A percentile compares a stretch with the other conserved stretches of the same genome.
These are phyloP conservation scores for Yponomeuta sedellus DNA, from an alignment of 2,888 invertebrate genomes.

Conservation along the genomic window DNA sequence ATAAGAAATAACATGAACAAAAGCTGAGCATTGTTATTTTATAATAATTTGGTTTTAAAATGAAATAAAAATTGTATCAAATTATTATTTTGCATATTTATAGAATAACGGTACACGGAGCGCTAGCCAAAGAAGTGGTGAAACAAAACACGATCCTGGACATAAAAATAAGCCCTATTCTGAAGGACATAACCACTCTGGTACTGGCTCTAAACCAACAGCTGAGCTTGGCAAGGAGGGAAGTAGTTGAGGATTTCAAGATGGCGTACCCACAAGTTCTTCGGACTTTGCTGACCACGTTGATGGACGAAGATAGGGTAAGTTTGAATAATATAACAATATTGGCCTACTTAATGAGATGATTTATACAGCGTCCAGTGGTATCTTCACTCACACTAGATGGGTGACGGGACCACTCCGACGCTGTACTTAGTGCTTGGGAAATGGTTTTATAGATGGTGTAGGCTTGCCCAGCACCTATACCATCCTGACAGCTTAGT, in stretches of 20 bases:
- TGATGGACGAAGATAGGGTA: slow-evolving; percentile 59
- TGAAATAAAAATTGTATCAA: no score
- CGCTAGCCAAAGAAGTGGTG: slow-evolving; percentile 64
- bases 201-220: slow-evolving; percentile 50
- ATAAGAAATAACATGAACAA: no score
- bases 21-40: no score
- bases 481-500: no score
- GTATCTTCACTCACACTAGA: no score
- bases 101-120: slow-evolving; percentile 64
- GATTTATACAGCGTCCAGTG: no score
- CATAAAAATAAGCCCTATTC: slow-evolving; percentile 52
- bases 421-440: no score
- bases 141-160: slow-evolving; percentile 58
- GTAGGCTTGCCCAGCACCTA: no score
- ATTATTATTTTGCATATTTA: slow-evolving; percentile 20
- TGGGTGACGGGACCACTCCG: no score
- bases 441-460: no score
- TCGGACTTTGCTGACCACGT: slow-evolving; percentile 44
- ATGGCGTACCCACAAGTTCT: slow-evolving; percentile 44
- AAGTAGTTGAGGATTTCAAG: slow-evolving; percentile 36
- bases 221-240: slow-evolving; percentile 35
- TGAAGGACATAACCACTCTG: slow-evolving; percentile 44
- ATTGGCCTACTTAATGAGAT: no score
- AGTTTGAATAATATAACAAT: neutral
- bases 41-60: no score